Percentiles rank a stretch among this genome's conserved stretches.
phyloP scores from a whole-genome alignment of 2,888 invertebrate species.

The Agrochola circellaris region DNA sequence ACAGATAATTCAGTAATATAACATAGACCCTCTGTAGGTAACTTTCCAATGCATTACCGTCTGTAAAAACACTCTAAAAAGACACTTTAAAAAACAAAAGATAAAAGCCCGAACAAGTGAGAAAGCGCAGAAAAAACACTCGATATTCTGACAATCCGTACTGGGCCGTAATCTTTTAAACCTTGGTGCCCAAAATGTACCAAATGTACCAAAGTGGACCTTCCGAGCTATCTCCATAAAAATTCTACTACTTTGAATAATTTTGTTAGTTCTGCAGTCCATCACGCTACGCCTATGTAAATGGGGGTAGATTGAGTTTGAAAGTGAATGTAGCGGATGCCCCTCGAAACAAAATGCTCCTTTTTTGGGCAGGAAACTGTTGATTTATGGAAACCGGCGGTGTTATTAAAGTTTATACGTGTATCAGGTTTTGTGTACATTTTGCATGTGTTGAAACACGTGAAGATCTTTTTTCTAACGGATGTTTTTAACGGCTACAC shows the following conservation, averaged over 20 bases:
- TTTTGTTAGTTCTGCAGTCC: constrained; percentile 85
- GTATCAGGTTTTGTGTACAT: constrained; percentile 31
- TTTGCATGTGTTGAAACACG: constrained; percentile 19
- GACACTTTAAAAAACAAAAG: constrained; percentile 55
- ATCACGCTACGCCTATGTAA: constrained; percentile 85
- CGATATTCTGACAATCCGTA: constrained; percentile 77
- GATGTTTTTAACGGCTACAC: background rate
- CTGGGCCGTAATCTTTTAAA: constrained; percentile 76
- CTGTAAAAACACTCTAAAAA: constrained; percentile 62
- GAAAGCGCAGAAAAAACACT: constrained; percentile 69
- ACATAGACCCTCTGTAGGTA: background rate
- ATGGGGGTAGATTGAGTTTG: constrained; percentile 83
- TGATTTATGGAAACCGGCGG: constrained; percentile 58
- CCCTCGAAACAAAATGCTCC: constrained; percentile 53
- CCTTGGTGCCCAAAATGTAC: constrained; percentile 65
- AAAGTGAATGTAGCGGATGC: constrained; percentile 57
- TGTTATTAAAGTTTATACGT: constrained; percentile 49
- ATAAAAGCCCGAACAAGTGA: constrained; percentile 59
- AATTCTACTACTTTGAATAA: constrained; percentile 88
- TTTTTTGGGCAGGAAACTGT: constrained; percentile 45
- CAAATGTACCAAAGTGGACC: constrained; percentile 65
- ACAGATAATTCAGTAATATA: background rate
- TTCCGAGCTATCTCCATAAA: constrained; percentile 73
- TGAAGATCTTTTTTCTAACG: background rate
- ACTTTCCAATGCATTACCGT: constrained; percentile 6